Evolutionary conservation across 2,113 vertebrate species (phyloP).

Genomic region (Calidris pugnax): DNA sequence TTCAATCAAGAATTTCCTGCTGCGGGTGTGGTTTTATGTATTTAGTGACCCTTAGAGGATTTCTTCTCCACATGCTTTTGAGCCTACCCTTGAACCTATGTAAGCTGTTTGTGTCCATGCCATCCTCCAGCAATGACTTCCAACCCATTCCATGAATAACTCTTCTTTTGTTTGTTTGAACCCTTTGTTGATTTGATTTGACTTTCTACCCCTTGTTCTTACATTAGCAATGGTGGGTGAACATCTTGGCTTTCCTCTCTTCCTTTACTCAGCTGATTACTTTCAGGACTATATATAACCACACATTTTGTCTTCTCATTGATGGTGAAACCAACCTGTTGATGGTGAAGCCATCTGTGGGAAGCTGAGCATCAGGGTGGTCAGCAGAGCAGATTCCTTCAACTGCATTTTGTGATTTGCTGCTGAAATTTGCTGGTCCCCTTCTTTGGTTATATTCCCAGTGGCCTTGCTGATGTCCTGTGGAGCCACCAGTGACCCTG

Average conservation of each 20-base stretch:
- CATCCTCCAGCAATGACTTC: background rate
- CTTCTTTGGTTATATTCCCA: background rate
- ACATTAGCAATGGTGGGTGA: background rate
- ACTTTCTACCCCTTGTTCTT: background rate
- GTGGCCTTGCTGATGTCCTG: background rate
- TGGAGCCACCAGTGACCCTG: background rate
- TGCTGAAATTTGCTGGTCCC: background rate
- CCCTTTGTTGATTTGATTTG: too few species aligned
- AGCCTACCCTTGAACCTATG: background rate
- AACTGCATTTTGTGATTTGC: background rate
- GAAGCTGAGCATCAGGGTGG: background rate
- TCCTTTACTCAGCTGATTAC: background rate
- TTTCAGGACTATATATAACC: background rate
- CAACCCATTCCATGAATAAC: background rate
- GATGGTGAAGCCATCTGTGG: background rate
- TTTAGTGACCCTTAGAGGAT: background rate
- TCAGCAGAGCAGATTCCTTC: background rate
- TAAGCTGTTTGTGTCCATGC: background rate
- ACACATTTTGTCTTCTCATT: background rate
- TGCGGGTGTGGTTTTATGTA: background rate
- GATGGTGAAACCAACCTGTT: background rate
- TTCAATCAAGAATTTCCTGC: background rate
- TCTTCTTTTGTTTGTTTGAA: background rate
- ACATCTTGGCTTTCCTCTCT: background rate
- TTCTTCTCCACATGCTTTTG: background rate